These are phyloP conservation scores for Philaenus spumarius DNA, from an alignment of 1,140 invertebrate species.

Conservation along the genomic window DNA sequence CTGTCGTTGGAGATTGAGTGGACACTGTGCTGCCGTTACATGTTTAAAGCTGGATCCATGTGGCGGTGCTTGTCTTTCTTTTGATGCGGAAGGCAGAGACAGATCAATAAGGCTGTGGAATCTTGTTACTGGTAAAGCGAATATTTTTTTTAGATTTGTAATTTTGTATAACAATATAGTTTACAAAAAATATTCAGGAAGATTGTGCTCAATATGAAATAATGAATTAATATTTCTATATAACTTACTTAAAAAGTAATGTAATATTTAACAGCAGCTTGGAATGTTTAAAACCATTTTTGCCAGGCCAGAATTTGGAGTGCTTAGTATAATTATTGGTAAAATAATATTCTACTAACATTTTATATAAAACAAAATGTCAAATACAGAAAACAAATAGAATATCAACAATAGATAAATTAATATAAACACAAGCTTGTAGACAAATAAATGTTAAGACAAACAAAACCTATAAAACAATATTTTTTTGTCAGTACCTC, in stretches of 20 bases:
- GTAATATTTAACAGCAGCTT: not conserved
- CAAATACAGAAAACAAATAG: too few relatives aligned
- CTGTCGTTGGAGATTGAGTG: constrained; percentile 60
- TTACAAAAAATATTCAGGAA: too few relatives aligned
- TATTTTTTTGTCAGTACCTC: too few relatives aligned
- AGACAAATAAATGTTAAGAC: too few relatives aligned
- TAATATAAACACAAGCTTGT: too few relatives aligned
- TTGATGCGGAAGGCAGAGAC: constrained; percentile 61
- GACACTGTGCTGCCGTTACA: constrained; percentile 68
- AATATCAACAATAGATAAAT: too few relatives aligned
- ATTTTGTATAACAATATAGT: too few relatives aligned
- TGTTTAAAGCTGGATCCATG: constrained; percentile 60
- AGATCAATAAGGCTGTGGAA: constrained; percentile 71
- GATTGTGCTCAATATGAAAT: not conserved
- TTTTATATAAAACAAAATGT: too few relatives aligned
- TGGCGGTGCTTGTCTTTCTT: constrained; percentile 61
- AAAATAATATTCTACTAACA: too few relatives aligned
- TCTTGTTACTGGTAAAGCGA: constrained; percentile 66
- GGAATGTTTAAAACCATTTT: not conserved
- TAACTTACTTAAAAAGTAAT: not conserved
- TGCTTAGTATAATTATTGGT: too few relatives aligned
- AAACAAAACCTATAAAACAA: too few relatives aligned
- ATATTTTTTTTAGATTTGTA: too few relatives aligned
- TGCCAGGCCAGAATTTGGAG: not conserved
- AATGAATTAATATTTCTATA: not conserved